Evolutionary conservation across 1,140 invertebrate genomes (phyloP).

Genomic region (Panulirus ornatus): DNA sequence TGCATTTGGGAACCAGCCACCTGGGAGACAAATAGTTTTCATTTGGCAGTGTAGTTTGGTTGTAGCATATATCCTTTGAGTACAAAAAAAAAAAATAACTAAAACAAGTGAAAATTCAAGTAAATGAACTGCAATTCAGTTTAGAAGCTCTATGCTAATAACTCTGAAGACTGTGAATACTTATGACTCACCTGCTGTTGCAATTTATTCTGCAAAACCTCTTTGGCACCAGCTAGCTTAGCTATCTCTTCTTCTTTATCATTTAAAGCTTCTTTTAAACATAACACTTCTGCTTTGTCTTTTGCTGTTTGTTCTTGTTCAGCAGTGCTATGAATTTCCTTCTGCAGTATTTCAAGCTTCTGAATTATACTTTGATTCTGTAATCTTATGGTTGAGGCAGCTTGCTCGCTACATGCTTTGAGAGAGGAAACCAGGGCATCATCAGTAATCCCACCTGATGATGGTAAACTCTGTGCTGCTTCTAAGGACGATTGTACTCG

Average conservation of each 20-base stretch:
- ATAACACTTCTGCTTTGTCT: background rate
- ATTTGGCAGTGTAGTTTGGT: too few relatives aligned
- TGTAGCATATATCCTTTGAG: too few relatives aligned
- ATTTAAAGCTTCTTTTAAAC: constrained; percentile 37
- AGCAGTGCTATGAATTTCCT: constrained; percentile 25
- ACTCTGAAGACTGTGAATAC: background rate
- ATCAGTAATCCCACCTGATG: constrained; percentile 18
- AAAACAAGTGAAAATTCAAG: too few relatives aligned
- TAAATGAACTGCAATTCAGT: constrained; percentile 5
- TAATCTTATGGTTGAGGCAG: constrained; percentile 6
- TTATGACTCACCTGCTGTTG: constrained; percentile 38
- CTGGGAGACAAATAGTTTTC: too few relatives aligned
- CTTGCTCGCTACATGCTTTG: constrained; percentile 38
- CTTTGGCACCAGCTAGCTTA: background rate
- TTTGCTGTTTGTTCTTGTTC: constrained; percentile 13
- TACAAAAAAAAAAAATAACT: too few relatives aligned
- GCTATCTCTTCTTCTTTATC: constrained; percentile 40
- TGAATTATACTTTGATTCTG: constrained; percentile 60
- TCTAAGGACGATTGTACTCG: constrained; percentile 45
- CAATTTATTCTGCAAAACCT: constrained; percentile 47
- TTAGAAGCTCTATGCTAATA: background rate
- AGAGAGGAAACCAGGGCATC: constrained; percentile 41
- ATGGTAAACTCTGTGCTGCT: constrained; percentile 21
- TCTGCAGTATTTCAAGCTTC: constrained; percentile 46
- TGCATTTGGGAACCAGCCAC: too few relatives aligned